These are phyloP conservation scores for Dipus sagitta DNA, from an alignment of 2,797 vertebrate genomes.

Conservation along the genomic window DNA sequence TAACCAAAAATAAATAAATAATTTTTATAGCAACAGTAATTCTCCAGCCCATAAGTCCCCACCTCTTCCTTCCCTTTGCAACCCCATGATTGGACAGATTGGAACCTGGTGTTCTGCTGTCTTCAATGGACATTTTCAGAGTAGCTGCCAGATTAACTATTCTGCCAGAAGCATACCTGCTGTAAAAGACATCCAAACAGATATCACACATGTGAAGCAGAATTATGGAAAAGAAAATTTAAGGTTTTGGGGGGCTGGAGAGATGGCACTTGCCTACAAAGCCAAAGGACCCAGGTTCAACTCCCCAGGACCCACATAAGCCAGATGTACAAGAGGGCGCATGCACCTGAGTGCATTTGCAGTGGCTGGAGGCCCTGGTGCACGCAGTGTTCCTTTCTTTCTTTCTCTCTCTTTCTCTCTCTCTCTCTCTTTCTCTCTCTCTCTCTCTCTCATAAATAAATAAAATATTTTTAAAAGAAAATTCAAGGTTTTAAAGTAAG, in stretches of 20 bases:
- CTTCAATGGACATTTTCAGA: neutral
- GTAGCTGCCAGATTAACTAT: neutral
- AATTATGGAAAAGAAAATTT: constrained; percentile 19
- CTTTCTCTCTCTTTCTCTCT: too few species aligned
- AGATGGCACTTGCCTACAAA: neutral
- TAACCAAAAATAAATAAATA: too few species aligned
- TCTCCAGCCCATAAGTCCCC: neutral
- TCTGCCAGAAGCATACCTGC: neutral
- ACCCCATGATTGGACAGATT: neutral
- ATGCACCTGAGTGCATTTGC: too few species aligned
- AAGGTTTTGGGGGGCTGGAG: neutral
- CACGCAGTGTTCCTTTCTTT: too few species aligned
- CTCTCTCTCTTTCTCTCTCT: too few species aligned
- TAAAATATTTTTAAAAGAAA: too few species aligned
- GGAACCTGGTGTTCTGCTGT: neutral
- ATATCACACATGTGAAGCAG: neutral
- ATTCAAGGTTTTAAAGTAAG: too few species aligned
- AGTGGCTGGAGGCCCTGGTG: too few species aligned
- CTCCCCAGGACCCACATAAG: too few species aligned
- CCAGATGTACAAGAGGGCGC: too few species aligned
- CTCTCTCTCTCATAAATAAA: too few species aligned
- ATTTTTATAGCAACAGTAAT: neutral
- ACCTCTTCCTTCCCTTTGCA: neutral
- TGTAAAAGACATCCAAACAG: neutral
- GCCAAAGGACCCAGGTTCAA: too few species aligned